Percentiles rank a stretch among this genome's conserved stretches.
phyloP scores from a whole-genome alignment of 2,797 vertebrate species.

The Sardinella longiceps region DNA sequence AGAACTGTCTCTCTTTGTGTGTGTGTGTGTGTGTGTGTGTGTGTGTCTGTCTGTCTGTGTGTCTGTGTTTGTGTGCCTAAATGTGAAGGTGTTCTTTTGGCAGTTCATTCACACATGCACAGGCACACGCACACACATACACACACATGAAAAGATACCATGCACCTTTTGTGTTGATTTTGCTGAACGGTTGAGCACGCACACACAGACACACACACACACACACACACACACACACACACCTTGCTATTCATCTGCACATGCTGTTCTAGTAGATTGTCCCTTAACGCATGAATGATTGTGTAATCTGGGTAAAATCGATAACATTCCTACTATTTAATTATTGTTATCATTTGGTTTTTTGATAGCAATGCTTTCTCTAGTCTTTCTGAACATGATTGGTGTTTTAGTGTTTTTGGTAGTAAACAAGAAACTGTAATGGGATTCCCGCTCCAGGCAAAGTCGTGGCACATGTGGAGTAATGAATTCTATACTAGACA shows the following conservation, averaged over 20 bases:
- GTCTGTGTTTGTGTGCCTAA: not conserved
- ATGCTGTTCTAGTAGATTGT: not conserved
- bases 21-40: not conserved
- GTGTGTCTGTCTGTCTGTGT: not conserved
- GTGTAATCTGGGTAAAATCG: not conserved
- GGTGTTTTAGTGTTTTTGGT: not conserved
- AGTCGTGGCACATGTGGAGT: conserved; percentile 4
- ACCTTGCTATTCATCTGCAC: not conserved
- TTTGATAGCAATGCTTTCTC: not conserved
- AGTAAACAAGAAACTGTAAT: not conserved
- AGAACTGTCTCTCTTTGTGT: not conserved
- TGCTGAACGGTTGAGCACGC: not conserved
- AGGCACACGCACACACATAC: not conserved
- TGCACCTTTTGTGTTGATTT: not conserved
- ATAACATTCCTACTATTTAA: not conserved
- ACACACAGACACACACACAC: too few species aligned
- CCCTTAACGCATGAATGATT: not conserved
- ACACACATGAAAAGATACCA: not conserved
- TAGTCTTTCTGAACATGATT: not conserved
- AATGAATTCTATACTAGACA: not conserved
- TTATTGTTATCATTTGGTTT: not conserved
- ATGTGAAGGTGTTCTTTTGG: not conserved
- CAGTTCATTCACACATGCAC: not conserved
- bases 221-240: too few species aligned
- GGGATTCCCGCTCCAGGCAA: not conserved